A percentile compares a stretch with the other conserved stretches of the same genome.
Conservation (phyloP, 2,113 vertebrate genomes). For the Ptilorrhoa leucosticta region DNA sequence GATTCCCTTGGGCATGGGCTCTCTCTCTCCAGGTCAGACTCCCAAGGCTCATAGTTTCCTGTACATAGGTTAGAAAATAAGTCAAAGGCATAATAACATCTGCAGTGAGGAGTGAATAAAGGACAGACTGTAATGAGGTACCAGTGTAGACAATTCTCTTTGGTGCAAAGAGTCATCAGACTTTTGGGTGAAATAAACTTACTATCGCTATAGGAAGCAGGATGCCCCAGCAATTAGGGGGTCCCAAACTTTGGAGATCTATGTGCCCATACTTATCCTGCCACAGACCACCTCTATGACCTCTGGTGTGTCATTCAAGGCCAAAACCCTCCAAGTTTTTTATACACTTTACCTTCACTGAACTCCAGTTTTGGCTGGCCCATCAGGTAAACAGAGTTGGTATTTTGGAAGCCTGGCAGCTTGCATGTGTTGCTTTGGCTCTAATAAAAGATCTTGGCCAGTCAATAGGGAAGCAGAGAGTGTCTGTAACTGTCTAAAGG, state of each 20-base stretch:
- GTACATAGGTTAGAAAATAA: background rate
- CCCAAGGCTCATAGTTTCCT: background rate
- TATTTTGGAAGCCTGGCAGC: conserved; percentile 20
- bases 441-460: background rate
- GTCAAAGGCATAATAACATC: background rate
- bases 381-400: background rate
- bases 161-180: background rate
- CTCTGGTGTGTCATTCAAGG: background rate
- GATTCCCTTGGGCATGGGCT: background rate
- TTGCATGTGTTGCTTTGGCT: background rate
- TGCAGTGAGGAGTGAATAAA: background rate
- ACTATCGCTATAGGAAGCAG: background rate
- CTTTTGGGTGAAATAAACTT: background rate
- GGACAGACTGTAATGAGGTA: background rate
- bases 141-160: background rate
- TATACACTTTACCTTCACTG: background rate
- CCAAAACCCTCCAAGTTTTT: background rate
- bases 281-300: background rate
- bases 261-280: rapidly evolving
- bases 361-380: conserved; percentile 3
- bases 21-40: background rate
- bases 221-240: background rate
- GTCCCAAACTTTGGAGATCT: background rate
- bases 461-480: background rate
- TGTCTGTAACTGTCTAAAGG: background rate